Conservation (phyloP, 2,113 vertebrate genomes). For the Triplophysa rosa region DNA sequence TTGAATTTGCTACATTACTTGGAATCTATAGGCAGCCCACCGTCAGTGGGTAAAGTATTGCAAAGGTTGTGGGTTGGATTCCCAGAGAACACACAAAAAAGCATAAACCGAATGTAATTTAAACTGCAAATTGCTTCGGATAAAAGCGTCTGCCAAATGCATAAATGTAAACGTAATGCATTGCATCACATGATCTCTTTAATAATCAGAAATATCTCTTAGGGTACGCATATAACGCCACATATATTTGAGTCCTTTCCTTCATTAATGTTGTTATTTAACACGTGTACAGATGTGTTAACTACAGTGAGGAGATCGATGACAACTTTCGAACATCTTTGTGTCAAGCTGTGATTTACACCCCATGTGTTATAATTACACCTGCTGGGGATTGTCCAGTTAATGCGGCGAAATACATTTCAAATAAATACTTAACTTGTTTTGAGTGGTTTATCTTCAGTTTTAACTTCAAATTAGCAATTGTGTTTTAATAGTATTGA, state of each 20-base stretch:
- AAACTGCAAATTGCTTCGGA: too few species aligned
- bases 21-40: too few species aligned
- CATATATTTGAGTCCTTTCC: not conserved
- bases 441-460: not conserved
- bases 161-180: too few species aligned
- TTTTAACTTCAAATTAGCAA: not conserved
- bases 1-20: too few species aligned
- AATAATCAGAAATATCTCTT: not conserved
- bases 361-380: slow-evolving; percentile 13
- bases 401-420: not conserved
- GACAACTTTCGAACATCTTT: slow-evolving; percentile 28
- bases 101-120: too few species aligned
- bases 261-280: slow-evolving; percentile 21
- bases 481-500: not conserved
- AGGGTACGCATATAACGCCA: not conserved
- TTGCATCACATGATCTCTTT: not conserved
- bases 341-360: slow-evolving; percentile 20
- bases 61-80: too few species aligned
- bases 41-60: too few species aligned
- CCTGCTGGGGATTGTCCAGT: not conserved
- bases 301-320: not conserved
- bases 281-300: slow-evolving; percentile 12
- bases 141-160: too few species aligned
- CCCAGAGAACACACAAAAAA: too few species aligned
- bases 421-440: not conserved